Evolutionary conservation across 1,140 invertebrate species (phyloP), one percentile per base, ranked within the genome.

Genomic region (Pogonus chalceus): DNA sequence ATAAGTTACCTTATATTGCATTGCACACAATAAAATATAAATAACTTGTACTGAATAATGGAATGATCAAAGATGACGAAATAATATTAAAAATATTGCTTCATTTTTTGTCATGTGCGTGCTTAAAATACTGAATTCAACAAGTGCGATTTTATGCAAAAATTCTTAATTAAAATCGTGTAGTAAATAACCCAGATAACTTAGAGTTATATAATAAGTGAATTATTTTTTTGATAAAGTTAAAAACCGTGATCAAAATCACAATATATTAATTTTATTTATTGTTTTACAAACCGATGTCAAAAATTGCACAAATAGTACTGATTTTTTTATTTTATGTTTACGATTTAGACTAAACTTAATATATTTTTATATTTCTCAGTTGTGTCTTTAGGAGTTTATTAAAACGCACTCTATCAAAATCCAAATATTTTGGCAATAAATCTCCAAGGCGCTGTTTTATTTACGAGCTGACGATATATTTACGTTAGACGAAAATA

Each of bases 41-140:
- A n/a, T n/a, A n/a, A n/a, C n/a, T n/a, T n/a, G n/a, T n/a, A n/a
- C n/a, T n/a, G n/a, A n/a, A n/a, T n/a, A n/a, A n/a, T n/a, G n/a
- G n/a, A n/a, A n/a, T n/a, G n/a, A n/a, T n/a, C n/a, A n/a, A n/a
- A n/a, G n/a, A n/a, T n/a, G n/a, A n/a, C n/a, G n/a, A n/a, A n/a
- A n/a, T n/a, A n/a, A n/a, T n/a, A n/a, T n/a, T n/a, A n/a, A n/a
- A 66, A 70, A 69, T 69, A 70, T 68, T 70, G 68, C 65, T 70
- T 70, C 66, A 69, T 66, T 69, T 67, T 68, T 65, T 64, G 68
- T 43, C 37, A 43, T 43, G 37, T 43, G 37, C 37, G 37, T 43
- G 37, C 37, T 43, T 43, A 43, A 43, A 43, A 43, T 43, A 43
- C 18, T 43, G 37, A 43, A 43, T 43, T 43, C 37, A 43, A 43